These are phyloP conservation scores for Brachionus rotundiformis DNA, from an alignment of 1,140 invertebrate species.

Conservation along the genomic window DNA sequence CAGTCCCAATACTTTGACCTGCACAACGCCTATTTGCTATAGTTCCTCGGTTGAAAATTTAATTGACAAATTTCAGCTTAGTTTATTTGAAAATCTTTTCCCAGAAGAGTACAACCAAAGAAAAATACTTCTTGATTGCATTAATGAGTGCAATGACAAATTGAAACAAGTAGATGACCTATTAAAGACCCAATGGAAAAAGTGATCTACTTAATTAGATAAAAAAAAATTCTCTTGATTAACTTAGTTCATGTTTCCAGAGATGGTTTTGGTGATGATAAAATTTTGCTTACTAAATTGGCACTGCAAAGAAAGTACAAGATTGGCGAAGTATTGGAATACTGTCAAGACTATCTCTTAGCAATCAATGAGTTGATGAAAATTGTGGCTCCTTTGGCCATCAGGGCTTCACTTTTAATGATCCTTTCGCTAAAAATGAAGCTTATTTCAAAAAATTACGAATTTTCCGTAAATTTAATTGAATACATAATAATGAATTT, in stretches of 20 bases:
- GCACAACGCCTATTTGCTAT: constrained; percentile 22
- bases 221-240: background rate
- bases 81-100: constrained; percentile 22
- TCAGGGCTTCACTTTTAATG: constrained; percentile 12
- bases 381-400: constrained; percentile 17
- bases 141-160: constrained; percentile 32
- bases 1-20: background rate
- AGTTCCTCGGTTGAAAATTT: constrained; percentile 38
- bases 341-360: constrained; percentile 31
- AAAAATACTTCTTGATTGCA: background rate
- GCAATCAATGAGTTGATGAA: constrained; percentile 29
- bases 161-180: constrained; percentile 26
- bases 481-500: constrained; percentile 32
- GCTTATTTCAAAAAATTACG: constrained; percentile 43
- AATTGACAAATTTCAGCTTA: constrained; percentile 37
- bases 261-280: constrained; percentile 34
- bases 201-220: too few relatives aligned
- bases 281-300: constrained; percentile 40
- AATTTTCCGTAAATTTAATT: constrained; percentile 22
- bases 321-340: constrained; percentile 36
- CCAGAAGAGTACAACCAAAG: constrained; percentile 13
- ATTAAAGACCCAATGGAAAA: constrained; percentile 46
- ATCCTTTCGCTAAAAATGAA: constrained; percentile 36
- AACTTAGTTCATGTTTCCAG: background rate
- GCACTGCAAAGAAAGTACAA: constrained; percentile 47